Evolutionary conservation across 2,888 invertebrate genomes (phyloP).

Genomic region (Mesorhabditis spiculigera): DNA sequence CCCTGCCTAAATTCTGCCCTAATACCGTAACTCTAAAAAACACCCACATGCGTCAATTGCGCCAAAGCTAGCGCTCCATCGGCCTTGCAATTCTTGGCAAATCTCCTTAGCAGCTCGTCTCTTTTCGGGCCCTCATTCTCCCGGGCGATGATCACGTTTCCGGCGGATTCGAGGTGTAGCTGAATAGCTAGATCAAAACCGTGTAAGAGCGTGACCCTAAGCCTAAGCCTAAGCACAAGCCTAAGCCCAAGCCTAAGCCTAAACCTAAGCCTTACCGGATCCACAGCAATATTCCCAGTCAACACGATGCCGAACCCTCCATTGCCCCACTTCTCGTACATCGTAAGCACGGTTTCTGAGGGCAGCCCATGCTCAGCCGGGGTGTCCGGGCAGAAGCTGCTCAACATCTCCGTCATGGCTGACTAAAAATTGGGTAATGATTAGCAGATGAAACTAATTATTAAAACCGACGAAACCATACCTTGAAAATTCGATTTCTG

Average conservation of each 20-base stretch:
- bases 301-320: slow-evolving; percentile 42
- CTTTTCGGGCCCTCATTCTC: slow-evolving; percentile 23
- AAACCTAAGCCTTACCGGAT: not conserved
- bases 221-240: not conserved
- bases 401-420: slow-evolving; percentile 28
- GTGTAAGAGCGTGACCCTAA: not conserved
- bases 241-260: not conserved
- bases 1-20: slow-evolving; percentile 21
- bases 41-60: slow-evolving; percentile 32
- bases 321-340: slow-evolving; percentile 45
- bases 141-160: slow-evolving; percentile 35
- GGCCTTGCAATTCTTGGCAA: slow-evolving; percentile 23
- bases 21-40: not conserved
- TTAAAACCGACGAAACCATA: slow-evolving; percentile 10
- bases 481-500: slow-evolving; percentile 28
- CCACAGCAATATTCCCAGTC: slow-evolving; percentile 21
- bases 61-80: slow-evolving; percentile 36
- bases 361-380: slow-evolving; percentile 31
- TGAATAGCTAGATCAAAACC: not conserved
- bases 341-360: slow-evolving; percentile 22
- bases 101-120: slow-evolving; percentile 19
- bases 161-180: slow-evolving; percentile 34
- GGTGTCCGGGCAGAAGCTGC: slow-evolving; percentile 18
- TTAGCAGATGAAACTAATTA: not conserved
- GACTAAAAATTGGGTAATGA: slow-evolving; percentile 20